Conservation (phyloP, 2,888 invertebrate species). For the Thyatira batis region DNA sequence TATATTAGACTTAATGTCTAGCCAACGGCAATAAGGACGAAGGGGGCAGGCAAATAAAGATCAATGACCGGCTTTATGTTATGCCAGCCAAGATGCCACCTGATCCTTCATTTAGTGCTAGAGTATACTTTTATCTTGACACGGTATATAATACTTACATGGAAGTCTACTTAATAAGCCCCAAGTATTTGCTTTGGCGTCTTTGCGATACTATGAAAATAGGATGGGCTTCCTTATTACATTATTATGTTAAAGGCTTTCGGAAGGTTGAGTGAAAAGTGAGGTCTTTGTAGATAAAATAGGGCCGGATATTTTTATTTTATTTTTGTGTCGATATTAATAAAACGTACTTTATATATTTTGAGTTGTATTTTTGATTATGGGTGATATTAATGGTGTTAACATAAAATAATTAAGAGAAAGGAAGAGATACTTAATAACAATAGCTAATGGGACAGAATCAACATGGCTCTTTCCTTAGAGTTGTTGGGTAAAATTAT, state of each 20-base stretch:
- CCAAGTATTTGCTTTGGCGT: neutral
- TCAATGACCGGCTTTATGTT: conserved; percentile 62
- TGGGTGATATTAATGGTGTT: too few relatives aligned
- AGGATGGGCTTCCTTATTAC: neutral
- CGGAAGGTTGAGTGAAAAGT: neutral
- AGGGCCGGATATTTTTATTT: neutral
- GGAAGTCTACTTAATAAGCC: conserved; percentile 14
- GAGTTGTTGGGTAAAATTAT: too few relatives aligned
- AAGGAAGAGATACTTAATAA: too few relatives aligned
- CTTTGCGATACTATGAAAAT: neutral
- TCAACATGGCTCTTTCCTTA: too few relatives aligned
- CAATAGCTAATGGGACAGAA: too few relatives aligned
- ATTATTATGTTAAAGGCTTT: neutral
- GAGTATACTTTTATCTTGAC: conserved; percentile 27
- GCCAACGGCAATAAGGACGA: conserved; percentile 36
- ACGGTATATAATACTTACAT: conserved; percentile 8
- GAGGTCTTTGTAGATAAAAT: neutral
- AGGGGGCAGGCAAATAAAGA: conserved; percentile 62
- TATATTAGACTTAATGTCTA: conserved; percentile 51
- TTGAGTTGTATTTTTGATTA: too few relatives aligned
- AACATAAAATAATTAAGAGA: too few relatives aligned
- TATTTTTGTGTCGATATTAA: neutral
- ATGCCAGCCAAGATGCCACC: conserved; percentile 56
- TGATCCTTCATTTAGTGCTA: conserved; percentile 48
- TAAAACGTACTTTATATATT: too few relatives aligned